Conservation (phyloP, 1,140 invertebrate species). For the Neotoxoptera formosana region DNA sequence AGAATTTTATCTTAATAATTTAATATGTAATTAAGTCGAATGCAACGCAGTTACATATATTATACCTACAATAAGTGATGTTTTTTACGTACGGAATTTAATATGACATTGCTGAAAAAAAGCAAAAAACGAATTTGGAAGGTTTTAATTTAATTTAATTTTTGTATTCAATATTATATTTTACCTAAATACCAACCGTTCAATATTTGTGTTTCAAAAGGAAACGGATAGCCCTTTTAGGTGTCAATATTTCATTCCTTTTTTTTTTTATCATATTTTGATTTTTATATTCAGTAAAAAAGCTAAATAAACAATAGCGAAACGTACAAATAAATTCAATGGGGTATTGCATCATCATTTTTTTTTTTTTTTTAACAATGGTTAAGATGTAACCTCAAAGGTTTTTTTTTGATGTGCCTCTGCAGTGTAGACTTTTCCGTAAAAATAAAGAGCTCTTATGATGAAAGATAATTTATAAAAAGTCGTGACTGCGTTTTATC, state of each 20-base stretch:
- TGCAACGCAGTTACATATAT: background rate
- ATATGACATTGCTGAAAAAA: background rate
- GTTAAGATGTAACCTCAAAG: background rate
- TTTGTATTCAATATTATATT: background rate
- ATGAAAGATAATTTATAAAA: background rate
- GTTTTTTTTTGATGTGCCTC: background rate
- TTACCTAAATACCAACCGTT: background rate
- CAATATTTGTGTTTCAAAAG: background rate
- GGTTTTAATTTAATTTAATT: background rate
- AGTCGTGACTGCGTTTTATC: background rate
- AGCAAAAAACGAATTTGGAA: background rate
- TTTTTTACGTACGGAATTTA: background rate
- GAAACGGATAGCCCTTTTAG: background rate
- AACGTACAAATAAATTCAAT: background rate
- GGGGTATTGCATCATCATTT: background rate
- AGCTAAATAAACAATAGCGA: background rate
- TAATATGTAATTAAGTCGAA: background rate
- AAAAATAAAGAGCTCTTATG: background rate
- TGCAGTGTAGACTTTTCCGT: background rate
- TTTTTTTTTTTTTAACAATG: background rate
- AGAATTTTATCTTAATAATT: conserved; percentile 25
- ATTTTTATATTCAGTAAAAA: background rate
- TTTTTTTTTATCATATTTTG: background rate
- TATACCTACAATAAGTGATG: background rate
- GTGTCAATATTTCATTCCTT: background rate